Base-by-base conservation (phyloP, 2,888 invertebrate genomes). In the Pheosia gnoma region DNA sequence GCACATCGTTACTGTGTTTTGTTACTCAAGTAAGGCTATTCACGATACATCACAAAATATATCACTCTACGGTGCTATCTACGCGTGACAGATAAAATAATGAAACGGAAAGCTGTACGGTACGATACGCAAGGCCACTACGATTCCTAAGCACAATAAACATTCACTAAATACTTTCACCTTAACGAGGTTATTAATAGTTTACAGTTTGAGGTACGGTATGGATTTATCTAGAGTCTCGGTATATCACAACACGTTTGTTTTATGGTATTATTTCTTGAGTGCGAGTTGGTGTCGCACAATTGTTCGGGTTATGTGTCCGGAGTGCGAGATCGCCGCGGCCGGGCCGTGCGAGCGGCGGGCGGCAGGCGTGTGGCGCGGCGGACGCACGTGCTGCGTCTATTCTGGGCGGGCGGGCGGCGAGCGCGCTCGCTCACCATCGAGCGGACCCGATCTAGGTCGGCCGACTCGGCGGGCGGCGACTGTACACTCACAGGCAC, bases 321-420 rank as follows among this genome's bases (percentile, higher is more conserved):
- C 51, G 25, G 51, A 51, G 51, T 13, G 53, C 37, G 53, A 6
- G 55, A 37, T 37, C 11, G 39, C 36, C 39, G 55, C 55, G 39
- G 38, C 59, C 60, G 71, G 52, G 67, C 65, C 68, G 67, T 65
- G 70, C 68, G 74, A 70, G 67, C 66, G 59, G 66, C 68, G 74
- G 72, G 70, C 65, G 73, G 72, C 74, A 75, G 78, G 85, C 92
- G 91, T 89, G 86, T 85, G 88, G 79, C 89, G 86, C 83, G 84
- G 75, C 75, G 81, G 89, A 88, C 92, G 90, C 93, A 92, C 93
- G 91, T 93, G 93, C 91, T 91, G 87, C 89, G 89, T 92, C 93
- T 93, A 93, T 93, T 93, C 90, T 88, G 89, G 91, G 89, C 86
- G 87, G 91, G 89, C 86, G 87, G 70, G 72, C 75, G 73, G 83